These are phyloP conservation scores for Caenorhabditis remanei DNA, from an alignment of 1,140 invertebrate genomes.

Conservation along the genomic window DNA sequence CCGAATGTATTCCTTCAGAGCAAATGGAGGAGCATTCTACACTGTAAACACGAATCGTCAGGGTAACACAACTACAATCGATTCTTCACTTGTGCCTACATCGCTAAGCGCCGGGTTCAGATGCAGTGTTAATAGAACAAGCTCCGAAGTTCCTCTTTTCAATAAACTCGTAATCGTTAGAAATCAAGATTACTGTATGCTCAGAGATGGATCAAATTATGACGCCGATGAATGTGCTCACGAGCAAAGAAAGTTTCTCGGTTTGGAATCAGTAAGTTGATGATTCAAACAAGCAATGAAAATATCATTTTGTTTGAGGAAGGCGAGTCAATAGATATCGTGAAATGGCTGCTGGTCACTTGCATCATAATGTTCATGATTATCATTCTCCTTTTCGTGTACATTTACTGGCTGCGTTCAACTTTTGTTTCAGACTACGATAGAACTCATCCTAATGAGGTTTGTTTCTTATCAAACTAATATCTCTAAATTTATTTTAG, in stretches of 20 bases:
- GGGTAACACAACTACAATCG: background rate
- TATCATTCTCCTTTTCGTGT: conserved; percentile 21
- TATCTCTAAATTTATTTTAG: background rate
- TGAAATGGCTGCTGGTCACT: conserved; percentile 22
- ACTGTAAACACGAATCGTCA: background rate
- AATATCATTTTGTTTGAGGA: background rate
- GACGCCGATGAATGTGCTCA: background rate
- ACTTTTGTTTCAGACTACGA: background rate
- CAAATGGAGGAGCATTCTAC: conserved; percentile 2
- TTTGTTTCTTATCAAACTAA: background rate
- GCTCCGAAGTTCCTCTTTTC: background rate
- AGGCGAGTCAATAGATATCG: background rate
- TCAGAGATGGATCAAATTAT: background rate
- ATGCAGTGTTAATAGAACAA: background rate
- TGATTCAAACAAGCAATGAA: background rate
- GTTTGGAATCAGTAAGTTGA: background rate
- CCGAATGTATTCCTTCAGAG: background rate
- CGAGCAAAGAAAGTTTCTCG: background rate
- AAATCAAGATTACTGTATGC: conserved; percentile 33
- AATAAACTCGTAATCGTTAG: conserved; percentile 7
- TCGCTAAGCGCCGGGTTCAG: background rate
- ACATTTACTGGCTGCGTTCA: conserved; percentile 38
- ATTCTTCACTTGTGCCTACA: background rate
- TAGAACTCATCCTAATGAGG: background rate
- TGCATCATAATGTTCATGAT: conserved; percentile 26